Conservation (phyloP, 1,140 invertebrate species). For the Chironomus striatipennis region DNA sequence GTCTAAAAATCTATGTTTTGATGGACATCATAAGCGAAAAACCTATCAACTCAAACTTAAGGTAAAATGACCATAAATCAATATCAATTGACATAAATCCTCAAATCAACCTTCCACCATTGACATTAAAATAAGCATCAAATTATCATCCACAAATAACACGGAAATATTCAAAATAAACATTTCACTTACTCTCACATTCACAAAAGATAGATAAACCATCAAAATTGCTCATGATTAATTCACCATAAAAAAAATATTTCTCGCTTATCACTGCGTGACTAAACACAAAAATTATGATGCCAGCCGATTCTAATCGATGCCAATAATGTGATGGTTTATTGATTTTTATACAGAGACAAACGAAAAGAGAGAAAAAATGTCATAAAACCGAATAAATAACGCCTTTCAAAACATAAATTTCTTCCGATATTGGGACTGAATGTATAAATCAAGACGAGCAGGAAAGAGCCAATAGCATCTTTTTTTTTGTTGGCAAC, state of each 20-base stretch:
- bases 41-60: no score
- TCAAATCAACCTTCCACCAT: neutral
- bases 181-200: no score
- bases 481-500: neutral
- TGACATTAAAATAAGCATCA: no score
- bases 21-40: no score
- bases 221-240: neutral
- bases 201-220: neutral
- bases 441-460: neutral
- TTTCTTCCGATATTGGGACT: neutral
- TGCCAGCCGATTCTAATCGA: neutral
- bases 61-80: no score
- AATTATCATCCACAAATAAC: no score
- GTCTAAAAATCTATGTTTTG: no score
- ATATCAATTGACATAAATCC: neutral
- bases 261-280: neutral
- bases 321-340: neutral
- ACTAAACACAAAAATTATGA: neutral
- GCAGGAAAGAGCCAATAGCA: neutral
- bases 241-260: neutral
- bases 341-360: neutral
- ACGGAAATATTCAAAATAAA: no score
- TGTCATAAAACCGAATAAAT: neutral
- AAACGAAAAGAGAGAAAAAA: neutral
- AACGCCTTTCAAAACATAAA: neutral